Conservation (phyloP, 1,140 invertebrate species). For the Choristoneura fumiferana region DNA sequence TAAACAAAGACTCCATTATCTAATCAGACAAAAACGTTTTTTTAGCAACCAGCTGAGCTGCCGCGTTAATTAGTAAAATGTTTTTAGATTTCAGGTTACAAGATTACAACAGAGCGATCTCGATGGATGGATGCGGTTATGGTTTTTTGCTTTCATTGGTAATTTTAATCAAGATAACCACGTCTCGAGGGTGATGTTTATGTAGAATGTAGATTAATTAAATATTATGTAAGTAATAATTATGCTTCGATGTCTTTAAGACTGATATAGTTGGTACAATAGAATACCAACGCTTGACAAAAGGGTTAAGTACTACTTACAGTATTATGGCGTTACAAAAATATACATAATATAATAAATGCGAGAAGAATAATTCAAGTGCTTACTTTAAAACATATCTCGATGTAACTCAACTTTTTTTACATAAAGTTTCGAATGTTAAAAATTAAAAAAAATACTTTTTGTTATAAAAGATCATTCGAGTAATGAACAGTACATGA, state of each 20-base stretch:
- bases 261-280: not conserved
- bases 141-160: slow-evolving; percentile 51
- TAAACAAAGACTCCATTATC: not conserved
- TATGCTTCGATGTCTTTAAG: slow-evolving; percentile 22
- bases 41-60: not conserved
- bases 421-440: no score
- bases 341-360: no score
- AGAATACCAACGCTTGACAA: no score
- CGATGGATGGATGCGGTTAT: slow-evolving; percentile 44
- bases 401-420: no score
- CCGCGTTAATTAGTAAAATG: slow-evolving; percentile 50
- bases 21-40: not conserved
- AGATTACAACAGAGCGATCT: slow-evolving; percentile 61
- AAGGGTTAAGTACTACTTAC: no score
- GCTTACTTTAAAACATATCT: no score
- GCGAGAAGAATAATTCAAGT: no score
- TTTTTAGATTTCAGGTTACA: slow-evolving; percentile 74
- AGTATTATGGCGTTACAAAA: no score
- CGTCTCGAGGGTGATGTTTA: slow-evolving; percentile 30
- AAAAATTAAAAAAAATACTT: no score
- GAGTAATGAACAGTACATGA: no score
- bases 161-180: slow-evolving; percentile 40
- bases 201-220: not conserved
- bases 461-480: no score
- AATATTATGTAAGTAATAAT: not conserved